These are phyloP conservation scores for Phylloscopus trochiloides DNA, from an alignment of 2,113 vertebrate genomes.

Conservation along the genomic window DNA sequence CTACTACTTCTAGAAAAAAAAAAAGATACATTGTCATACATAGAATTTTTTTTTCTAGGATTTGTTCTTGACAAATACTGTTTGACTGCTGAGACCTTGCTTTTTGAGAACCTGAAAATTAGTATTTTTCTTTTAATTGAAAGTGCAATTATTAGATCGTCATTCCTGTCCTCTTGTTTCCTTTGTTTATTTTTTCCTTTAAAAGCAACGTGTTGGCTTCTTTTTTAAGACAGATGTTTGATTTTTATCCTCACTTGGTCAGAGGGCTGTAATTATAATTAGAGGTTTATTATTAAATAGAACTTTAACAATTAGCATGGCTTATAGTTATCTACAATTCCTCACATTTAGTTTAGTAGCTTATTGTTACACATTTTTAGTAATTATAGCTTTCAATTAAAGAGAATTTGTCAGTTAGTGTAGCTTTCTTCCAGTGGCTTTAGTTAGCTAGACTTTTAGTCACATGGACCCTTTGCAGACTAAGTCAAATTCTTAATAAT, in stretches of 20 bases:
- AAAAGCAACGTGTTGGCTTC: neutral
- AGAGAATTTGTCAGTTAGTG: neutral
- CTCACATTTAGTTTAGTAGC: accelerated
- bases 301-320: neutral
- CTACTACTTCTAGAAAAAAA: neutral
- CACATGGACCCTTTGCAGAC: neutral
- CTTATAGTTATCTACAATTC: neutral
- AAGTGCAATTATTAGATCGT: neutral
- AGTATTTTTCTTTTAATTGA: neutral
- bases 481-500: neutral
- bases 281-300: neutral
- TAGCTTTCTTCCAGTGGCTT: neutral
- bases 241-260: neutral
- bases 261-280: neutral
- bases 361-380: neutral
- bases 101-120: neutral
- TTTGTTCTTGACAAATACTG: neutral
- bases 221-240: neutral
- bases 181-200: neutral
- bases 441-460: neutral
- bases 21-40: neutral
- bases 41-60: neutral
- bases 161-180: neutral
- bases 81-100: neutral
- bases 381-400: neutral